Percentiles rank a stretch among this genome's conserved stretches.
Conservation (phyloP, 2,888 invertebrate genomes). For the Cynaeus angustus region DNA sequence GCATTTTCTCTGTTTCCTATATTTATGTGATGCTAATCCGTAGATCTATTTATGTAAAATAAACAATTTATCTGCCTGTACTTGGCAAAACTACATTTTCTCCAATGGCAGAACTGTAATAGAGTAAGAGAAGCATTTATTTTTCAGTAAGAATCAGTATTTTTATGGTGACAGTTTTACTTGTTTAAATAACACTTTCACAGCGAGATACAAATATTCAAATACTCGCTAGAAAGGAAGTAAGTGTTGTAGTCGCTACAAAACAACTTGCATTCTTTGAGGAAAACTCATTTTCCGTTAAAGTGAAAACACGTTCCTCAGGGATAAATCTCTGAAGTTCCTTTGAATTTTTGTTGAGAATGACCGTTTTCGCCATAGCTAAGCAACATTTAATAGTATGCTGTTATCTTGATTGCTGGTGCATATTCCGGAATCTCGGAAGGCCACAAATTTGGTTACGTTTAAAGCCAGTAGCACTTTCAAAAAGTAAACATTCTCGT, state of each 20-base stretch:
- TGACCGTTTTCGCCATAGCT: neutral
- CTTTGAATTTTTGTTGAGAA: neutral
- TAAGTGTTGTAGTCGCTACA: neutral
- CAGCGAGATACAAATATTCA: conserved; percentile 2
- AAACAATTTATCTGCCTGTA: too few relatives aligned
- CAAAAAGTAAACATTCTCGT: conserved; percentile 38
- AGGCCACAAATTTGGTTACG: neutral
- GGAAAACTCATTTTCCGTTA: neutral
- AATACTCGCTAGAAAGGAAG: conserved; percentile 1
- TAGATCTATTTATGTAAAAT: too few relatives aligned
- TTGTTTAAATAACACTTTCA: conserved; percentile 2
- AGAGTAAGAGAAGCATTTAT: too few relatives aligned
- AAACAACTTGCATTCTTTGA: conserved; percentile 9
- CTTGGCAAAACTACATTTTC: too few relatives aligned
- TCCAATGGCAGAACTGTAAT: too few relatives aligned
- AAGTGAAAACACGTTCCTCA: neutral
- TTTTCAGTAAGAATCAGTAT: neutral
- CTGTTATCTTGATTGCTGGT: neutral
- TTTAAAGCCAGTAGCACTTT: neutral
- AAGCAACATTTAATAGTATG: neutral
- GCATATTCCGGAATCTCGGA: neutral
- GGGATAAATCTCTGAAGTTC: neutral
- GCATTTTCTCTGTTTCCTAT: too few relatives aligned
- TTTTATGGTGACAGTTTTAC: neutral
- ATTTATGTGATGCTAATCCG: too few relatives aligned